Evolutionary conservation across 2,797 vertebrate genomes (phyloP), one percentile per base, ranked within the genome.

Genomic region (Coendou prehensilis): DNA sequence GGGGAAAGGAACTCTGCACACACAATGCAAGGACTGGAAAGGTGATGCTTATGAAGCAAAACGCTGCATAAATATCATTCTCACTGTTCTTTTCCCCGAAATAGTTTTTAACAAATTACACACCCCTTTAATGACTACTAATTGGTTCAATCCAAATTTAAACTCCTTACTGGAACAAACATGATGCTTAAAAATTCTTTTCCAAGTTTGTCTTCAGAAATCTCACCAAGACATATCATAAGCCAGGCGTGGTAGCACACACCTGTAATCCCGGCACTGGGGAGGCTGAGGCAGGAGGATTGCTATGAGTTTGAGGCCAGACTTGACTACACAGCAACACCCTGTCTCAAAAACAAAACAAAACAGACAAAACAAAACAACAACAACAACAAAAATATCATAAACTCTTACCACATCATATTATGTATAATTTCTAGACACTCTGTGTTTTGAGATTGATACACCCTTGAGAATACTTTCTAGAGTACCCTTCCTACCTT

Each of bases 201-300:
- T 80, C 6, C 23, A 78, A 13, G 22, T 30, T 85, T 81, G n/a
- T 15, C 14, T 87, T 97, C 20, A 88, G 30, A 94, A 84, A 92
- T 86, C 45, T 5, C 9, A 83, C 33, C 9, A n/a, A 9, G 67
- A 15, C 6, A 22, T 30, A 50, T 8, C 7, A 22, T 80, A 47
- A 0, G 9, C 56, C 17, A 37, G 33, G 64, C 15, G 3, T n/a
- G 30, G 64, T 67, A 6, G 33, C 18, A 5, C 9, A 18, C 13
- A 2, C 33, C 14, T n/a, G 7, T 33, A 17, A 67, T n/a, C 15
- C 26, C 64, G n/a, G 64, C 33, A 17, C 15, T 67, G 30, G 5
- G 64, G 14, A 67, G 63, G 14, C 63, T 67, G 63, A 67, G 33
- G 64, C 15, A 17, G 33, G 6, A n/a, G 17, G 7, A 18, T 2